phyloP scores from a whole-genome alignment of 2,888 invertebrate genomes.

The Nemotelus pantherinus region DNA sequence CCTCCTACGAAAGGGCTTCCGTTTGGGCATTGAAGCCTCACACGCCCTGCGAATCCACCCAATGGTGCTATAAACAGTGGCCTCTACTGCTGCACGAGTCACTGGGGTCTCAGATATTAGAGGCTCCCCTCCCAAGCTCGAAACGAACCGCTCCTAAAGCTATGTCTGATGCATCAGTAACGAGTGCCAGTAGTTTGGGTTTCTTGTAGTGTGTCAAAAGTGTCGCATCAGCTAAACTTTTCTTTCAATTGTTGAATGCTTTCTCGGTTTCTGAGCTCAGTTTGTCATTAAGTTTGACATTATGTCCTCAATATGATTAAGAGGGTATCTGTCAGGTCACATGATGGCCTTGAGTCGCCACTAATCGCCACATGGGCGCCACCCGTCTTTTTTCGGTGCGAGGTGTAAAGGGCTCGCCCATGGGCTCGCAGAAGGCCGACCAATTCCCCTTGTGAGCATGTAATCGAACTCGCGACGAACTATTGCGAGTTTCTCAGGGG shows the following conservation, averaged over 20 bases:
- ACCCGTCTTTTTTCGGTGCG: slow-evolving; percentile 54
- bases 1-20: too few relatives aligned
- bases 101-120: too few relatives aligned
- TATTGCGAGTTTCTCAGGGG: too few relatives aligned
- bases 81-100: too few relatives aligned
- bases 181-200: too few relatives aligned
- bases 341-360: slow-evolving; percentile 53
- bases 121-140: too few relatives aligned
- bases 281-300: slow-evolving; percentile 47
- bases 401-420: slow-evolving; percentile 62
- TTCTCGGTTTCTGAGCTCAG: background rate
- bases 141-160: too few relatives aligned
- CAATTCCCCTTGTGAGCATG: slow-evolving; percentile 55
- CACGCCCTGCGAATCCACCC: too few relatives aligned
- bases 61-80: too few relatives aligned
- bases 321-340: slow-evolving; percentile 9
- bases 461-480: too few relatives aligned
- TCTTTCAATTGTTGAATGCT: slow-evolving; percentile 10
- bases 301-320: background rate
- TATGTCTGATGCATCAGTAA: too few relatives aligned
- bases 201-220: background rate
- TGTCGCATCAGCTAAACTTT: background rate
- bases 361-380: slow-evolving; percentile 59
- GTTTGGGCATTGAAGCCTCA: too few relatives aligned
- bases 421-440: slow-evolving; percentile 59